phyloP scores from a whole-genome alignment of 2,797 vertebrate genomes.

The Sebastes hubbsi region DNA sequence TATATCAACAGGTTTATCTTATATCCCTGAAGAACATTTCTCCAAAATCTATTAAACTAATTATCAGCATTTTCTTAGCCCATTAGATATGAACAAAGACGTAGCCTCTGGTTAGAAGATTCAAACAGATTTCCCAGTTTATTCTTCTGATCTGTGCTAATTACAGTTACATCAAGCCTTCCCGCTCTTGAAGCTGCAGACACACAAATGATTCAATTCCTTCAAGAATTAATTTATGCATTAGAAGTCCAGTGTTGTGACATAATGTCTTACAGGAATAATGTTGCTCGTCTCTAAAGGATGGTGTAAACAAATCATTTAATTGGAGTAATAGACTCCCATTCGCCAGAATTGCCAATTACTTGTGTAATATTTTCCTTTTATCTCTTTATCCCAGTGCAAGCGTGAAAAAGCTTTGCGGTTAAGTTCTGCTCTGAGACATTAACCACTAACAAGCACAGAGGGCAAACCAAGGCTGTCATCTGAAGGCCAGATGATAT shows the following conservation, averaged over 20 bases:
- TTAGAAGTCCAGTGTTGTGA: constrained; percentile 10
- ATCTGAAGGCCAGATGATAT: not conserved
- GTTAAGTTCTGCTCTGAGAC: constrained; percentile 3
- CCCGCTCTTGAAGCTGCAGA: constrained; percentile 3
- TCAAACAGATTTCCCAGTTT: constrained; percentile 25
- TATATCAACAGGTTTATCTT: constrained; percentile 12
- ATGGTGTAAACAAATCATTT: constrained; percentile 19
- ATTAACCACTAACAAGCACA: not conserved
- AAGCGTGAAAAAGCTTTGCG: not conserved
- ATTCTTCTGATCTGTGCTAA: constrained; percentile 38
- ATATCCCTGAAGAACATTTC: not conserved
- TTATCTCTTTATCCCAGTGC: constrained; percentile 11
- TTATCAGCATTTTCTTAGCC: not conserved
- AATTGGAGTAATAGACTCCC: constrained; percentile 1
- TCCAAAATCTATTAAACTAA: not conserved
- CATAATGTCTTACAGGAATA: constrained; percentile 5
- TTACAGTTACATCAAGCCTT: constrained; percentile 23
- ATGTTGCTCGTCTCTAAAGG: constrained; percentile 5
- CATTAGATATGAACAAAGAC: constrained; percentile 20
- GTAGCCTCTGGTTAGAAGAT: constrained; percentile 22
- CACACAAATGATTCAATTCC: constrained; percentile 10
- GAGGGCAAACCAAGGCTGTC: not conserved
- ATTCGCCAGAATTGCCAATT: constrained; percentile 1
- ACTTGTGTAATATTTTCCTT: not conserved
- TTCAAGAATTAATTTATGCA: constrained; percentile 37